Conservation (phyloP, 2,113 vertebrate genomes). For the Phocoena sinus region DNA sequence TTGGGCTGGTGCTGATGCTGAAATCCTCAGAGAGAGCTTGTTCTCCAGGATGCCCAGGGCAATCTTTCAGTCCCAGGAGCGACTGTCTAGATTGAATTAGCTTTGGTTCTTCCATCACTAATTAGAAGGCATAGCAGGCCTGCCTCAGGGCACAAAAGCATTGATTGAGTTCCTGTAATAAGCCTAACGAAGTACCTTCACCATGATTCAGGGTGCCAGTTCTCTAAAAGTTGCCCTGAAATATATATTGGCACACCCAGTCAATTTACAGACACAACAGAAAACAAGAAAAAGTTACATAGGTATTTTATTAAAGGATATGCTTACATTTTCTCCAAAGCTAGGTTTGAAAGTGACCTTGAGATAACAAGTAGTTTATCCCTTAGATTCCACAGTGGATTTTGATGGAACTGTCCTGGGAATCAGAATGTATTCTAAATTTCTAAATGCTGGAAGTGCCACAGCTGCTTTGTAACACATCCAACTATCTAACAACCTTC, state of each 20-base stretch:
- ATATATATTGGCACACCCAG: not conserved
- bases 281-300: not conserved
- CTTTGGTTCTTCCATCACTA: conserved; percentile 56
- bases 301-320: not conserved
- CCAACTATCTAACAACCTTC: not conserved
- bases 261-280: conserved; percentile 1
- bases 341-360: conserved; percentile 21
- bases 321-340: not conserved
- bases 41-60: not conserved
- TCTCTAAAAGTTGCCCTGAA: conserved; percentile 50
- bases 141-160: conserved; percentile 44
- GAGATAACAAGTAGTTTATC: not conserved
- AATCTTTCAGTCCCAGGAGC: conserved; percentile 27
- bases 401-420: not conserved
- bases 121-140: conserved; percentile 47
- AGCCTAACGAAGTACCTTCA: conserved; percentile 68
- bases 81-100: conserved; percentile 58
- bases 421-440: not conserved
- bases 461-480: not conserved
- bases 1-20: not conserved
- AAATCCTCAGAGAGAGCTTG: not conserved
- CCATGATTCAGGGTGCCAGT: not conserved
- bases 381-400: not conserved
- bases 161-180: conserved; percentile 41
- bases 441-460: not conserved